These are phyloP conservation scores for Eretmocerus hayati DNA, from an alignment of 2,888 invertebrate species.

Conservation along the genomic window DNA sequence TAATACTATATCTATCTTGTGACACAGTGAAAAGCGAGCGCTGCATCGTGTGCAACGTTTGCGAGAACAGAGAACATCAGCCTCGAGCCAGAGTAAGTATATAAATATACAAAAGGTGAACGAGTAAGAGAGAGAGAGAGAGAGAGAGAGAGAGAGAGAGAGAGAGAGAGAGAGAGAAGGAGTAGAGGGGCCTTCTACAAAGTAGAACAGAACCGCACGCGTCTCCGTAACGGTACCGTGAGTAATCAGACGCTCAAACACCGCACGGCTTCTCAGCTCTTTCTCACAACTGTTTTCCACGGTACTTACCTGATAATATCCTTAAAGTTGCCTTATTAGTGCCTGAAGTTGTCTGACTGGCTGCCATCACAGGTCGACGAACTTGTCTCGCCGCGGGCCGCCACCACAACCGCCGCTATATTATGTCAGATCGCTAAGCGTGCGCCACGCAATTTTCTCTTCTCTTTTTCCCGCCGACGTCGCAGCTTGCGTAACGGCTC, in stretches of 20 bases:
- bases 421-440: slow-evolving; percentile 12
- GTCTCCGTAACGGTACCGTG: slow-evolving; percentile 20
- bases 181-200: neutral
- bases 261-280: neutral
- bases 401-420: neutral
- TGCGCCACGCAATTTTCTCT: neutral
- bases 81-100: no score
- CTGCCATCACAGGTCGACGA: slow-evolving; percentile 16
- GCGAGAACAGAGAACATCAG: no score
- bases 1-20: no score
- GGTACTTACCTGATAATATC: slow-evolving; percentile 18
- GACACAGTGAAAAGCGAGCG: no score
- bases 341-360: slow-evolving; percentile 9
- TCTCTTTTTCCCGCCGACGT: neutral
- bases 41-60: no score
- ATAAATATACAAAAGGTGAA: neutral
- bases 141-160: slow-evolving; percentile 5
- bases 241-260: slow-evolving; percentile 21
- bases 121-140: slow-evolving; percentile 1
- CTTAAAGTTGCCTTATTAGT: no score
- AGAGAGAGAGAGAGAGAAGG: neutral
- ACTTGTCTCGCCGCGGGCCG: neutral
- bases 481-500: neutral
- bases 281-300: slow-evolving; percentile 6
- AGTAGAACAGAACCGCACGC: slow-evolving; percentile 3